Conservation (phyloP, 2,113 vertebrate species). For the Campylomormyrus numenius region DNA sequence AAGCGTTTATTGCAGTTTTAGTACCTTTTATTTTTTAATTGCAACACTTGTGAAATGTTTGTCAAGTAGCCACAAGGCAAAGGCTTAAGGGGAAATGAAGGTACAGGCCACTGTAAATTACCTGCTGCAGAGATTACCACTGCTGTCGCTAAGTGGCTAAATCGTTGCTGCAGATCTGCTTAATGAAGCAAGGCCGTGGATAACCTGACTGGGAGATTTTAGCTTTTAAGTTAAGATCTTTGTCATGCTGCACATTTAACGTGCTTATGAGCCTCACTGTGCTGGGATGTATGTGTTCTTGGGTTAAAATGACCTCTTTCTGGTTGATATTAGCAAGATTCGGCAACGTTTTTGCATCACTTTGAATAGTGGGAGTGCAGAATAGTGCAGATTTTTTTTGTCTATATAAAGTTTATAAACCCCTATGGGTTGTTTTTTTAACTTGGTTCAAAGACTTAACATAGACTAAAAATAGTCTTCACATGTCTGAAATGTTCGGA, state of each 20-base stretch:
- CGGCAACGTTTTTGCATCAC: background rate
- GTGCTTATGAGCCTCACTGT: background rate
- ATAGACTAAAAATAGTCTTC: background rate
- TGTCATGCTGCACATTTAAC: background rate
- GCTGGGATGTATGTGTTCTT: background rate
- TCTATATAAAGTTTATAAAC: background rate
- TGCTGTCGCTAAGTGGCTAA: background rate
- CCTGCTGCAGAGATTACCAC: background rate
- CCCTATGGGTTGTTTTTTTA: background rate
- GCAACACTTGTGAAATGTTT: background rate
- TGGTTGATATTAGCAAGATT: background rate
- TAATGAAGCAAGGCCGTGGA: background rate
- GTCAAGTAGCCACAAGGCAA: background rate
- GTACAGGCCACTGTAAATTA: background rate
- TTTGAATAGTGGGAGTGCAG: background rate
- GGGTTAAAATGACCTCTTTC: background rate
- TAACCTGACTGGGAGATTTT: background rate
- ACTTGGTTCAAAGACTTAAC: background rate
- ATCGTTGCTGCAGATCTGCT: background rate
- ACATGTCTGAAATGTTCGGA: background rate
- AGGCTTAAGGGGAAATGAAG: background rate
- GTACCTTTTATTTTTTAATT: background rate
- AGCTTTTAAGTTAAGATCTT: background rate
- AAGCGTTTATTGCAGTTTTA: background rate
- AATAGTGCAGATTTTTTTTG: background rate